A percentile compares a stretch with the other conserved stretches of the same genome.
Conservation (phyloP, 2,113 vertebrate species). For the Cheilinus undulatus region DNA sequence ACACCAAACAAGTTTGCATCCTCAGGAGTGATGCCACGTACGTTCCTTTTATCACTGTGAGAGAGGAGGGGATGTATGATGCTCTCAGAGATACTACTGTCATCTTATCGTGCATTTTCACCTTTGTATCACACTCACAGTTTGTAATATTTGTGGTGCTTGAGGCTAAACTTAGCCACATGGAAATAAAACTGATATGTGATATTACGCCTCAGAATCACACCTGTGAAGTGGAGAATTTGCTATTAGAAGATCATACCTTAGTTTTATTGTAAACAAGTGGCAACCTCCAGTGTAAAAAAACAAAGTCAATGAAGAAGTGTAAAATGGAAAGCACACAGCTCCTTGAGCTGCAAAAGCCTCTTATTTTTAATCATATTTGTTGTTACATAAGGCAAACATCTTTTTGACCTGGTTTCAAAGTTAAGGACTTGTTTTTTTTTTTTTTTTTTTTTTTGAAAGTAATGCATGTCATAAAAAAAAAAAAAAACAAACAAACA, state of each 20-base stretch:
- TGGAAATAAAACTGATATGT: neutral
- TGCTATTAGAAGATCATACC: conserved; percentile 6
- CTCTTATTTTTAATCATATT: no score
- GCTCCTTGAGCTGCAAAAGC: no score
- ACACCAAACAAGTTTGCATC: conserved; percentile 76
- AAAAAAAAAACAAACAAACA: no score
- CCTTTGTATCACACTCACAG: conserved; percentile 15
- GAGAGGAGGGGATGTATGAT: conserved; percentile 75
- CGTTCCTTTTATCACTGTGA: conserved; percentile 86
- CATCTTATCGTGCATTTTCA: conserved; percentile 46
- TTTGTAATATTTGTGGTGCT: conserved; percentile 10
- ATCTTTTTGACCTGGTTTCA: no score
- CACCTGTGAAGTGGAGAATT: neutral
- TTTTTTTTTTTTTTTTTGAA: no score
- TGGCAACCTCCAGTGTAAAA: no score
- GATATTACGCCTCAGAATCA: conserved; percentile 13
- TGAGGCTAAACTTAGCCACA: conserved; percentile 10
- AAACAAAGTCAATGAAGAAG: no score
- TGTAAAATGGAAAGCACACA: no score
- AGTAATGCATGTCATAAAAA: no score
- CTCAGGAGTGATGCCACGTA: conserved; percentile 75
- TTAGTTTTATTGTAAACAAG: neutral
- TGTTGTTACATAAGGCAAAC: no score
- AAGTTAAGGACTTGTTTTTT: no score
- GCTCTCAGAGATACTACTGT: conserved; percentile 26